Percentiles rank a stretch among this genome's conserved stretches.
These are phyloP conservation scores for Rhaphigaster nebulosa DNA, from an alignment of 2,888 invertebrate species.

Conservation along the genomic window DNA sequence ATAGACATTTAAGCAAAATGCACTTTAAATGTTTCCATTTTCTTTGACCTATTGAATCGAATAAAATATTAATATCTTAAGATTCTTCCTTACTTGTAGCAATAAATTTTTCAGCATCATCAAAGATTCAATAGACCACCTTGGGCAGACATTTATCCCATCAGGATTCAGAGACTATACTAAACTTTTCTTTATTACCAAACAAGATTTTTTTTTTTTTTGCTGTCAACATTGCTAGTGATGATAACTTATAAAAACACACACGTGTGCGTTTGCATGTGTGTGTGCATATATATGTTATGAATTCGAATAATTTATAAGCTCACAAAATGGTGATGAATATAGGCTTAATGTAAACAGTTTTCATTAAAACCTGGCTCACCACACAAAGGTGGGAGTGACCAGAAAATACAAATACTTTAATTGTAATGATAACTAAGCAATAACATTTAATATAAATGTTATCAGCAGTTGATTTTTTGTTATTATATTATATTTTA, in stretches of 20 bases:
- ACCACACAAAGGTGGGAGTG: background rate
- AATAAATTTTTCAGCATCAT: background rate
- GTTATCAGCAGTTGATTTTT: background rate
- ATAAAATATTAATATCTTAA: background rate
- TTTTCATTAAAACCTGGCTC: background rate
- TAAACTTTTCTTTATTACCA: background rate
- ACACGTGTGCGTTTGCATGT: no score
- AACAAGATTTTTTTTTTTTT: background rate
- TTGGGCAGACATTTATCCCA: background rate
- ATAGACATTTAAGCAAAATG: background rate
- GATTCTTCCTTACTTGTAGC: background rate
- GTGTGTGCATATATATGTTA: background rate
- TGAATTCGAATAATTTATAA: background rate
- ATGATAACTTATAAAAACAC: no score
- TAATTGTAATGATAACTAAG: background rate
- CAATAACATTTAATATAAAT: conserved; percentile 22
- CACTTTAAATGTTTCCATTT: background rate
- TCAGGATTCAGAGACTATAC: background rate
- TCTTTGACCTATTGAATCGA: background rate
- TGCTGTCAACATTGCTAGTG: background rate
- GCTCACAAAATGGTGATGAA: background rate
- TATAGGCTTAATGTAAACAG: background rate
- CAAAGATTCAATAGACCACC: background rate
- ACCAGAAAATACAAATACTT: background rate
- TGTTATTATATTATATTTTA: background rate